A percentile compares a stretch with the other conserved stretches of the same genome.
Evolutionary conservation across 2,888 invertebrate genomes (phyloP).

Genomic region (Lamellibrachia satsuma): DNA sequence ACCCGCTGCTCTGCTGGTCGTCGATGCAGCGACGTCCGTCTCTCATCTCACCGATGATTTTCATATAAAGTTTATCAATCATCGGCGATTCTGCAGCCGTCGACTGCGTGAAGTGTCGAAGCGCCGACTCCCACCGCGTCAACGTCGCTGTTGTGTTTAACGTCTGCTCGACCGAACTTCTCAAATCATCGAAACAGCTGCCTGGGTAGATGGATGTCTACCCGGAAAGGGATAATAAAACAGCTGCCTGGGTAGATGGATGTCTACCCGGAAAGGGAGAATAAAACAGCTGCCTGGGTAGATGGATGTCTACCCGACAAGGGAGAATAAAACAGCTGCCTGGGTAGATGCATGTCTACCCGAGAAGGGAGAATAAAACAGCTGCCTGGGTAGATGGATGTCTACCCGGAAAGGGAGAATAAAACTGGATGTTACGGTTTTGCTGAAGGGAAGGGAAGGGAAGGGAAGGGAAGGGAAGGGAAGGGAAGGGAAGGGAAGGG

Average conservation of each 20-base stretch:
- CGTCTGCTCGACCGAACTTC: background rate
- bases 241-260: too few species aligned
- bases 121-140: background rate
- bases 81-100: background rate
- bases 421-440: too few species aligned
- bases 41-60: constrained; percentile 13
- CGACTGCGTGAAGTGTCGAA: background rate
- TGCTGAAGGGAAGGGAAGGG: too few species aligned
- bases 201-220: background rate
- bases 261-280: too few species aligned
- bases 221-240: too few species aligned
- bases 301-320: too few species aligned
- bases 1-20: background rate
- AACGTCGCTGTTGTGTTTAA: background rate
- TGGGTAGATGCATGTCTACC: too few species aligned
- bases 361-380: too few species aligned
- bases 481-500: too few species aligned
- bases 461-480: too few species aligned
- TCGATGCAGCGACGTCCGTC: background rate
- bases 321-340: too few species aligned
- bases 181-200: background rate
- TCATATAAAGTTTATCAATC: constrained; percentile 11
- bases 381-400: background rate
- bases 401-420: too few species aligned
- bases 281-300: background rate